Base-by-base conservation (phyloP, 2,113 vertebrate genomes). In the Psammodynastes pulverulentus region DNA sequence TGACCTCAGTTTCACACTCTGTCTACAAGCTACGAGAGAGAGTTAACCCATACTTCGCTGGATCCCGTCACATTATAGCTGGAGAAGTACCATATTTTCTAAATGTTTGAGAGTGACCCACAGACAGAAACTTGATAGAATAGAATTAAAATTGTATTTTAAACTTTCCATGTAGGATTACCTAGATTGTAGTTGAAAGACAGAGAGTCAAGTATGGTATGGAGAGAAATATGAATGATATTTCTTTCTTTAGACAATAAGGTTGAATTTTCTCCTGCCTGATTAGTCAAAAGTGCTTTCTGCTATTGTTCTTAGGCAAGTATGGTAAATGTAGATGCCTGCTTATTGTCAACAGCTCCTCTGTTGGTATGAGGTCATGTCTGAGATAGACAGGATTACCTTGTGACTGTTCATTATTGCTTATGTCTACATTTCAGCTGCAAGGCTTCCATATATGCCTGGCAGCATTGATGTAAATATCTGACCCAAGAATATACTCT, bases 401-500 rank as follows among this genome's bases (percentile, higher is more conserved):
- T 95, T 94, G 95, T 92, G 93, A 34, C 92, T 95, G 93, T 95
- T 96, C 93, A 93, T 96, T 96, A 95, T 96, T 95, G 92, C 95
- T 96, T 95, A 91, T 93, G 89, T 94, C 95, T 91, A 34, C 93
- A 2, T 13, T 92, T 95, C 94, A 96, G 95, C 95, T 96, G 94
- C 94, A 94, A 94, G 94, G 52, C 96, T 96, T 96, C 94, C 92
- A 92, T 93, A 94, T 94, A 9, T 95, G 93, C 91, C 96, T 96
- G 95, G 96, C 95, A 95, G 95, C 87, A 3, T 62, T 0, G 26
- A 79, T 93, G 93, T 92, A 96, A 97, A 95, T 94, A 96, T 95
- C 94, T 97, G 97, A 90, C 93, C 91, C 93, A 94, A 95, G 94
- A 95, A 93, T 95, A 95, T 93, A 94, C 84, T 94, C 97, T 92